Base-by-base conservation (phyloP, 2,113 vertebrate genomes). In the Apodemus speciosus region DNA sequence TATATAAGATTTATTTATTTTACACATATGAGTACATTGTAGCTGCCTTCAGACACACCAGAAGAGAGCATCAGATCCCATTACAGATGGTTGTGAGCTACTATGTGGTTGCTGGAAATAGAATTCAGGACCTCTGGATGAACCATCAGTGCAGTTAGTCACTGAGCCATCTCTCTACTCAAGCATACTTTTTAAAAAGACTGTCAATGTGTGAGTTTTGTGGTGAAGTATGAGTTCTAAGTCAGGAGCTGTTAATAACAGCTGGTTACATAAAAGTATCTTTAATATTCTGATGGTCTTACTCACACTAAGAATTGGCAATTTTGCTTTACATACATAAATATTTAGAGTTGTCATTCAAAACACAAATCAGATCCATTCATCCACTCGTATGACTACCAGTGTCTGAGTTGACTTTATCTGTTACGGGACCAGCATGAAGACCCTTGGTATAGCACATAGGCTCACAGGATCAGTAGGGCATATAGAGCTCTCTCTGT, bases 401-500 rank as follows among this genome's bases (percentile, higher is more conserved):
- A 20, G 0, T 15, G 4, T 68, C 81, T 1, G 35, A 72, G 8
- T 9, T 35, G 1, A 62, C 15, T 10, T 80, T 49, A 35, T 80
- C 23, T 62, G 68, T 4, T 20, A 30, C 72, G 56, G 21, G 20
- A 68, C 38, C 6, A n/a, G 30, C 3, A 1, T 0, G 25, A 5
- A 80, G 77, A n/a, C 6, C 4, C 0, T 3, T 30, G 62, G 16
- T 35, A 35, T 7, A 32, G 38, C n/a, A 18, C 15, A 72, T 2
- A 0, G 23, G 32, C 10, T 85, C 32, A 0, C 2, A 46, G 21
- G 35, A 10, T 60, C 38, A 2, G 20, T 40, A 10, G 6, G 9
- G 3, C 2, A 1, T 43, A 16, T 2, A 6, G 4, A 10, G 56
- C 3, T 32, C 85, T 4, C 8, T 38, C 20, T 40, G 11, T 27